Base-by-base conservation (phyloP, 2,113 vertebrate genomes). In the Gobio gobio region DNA sequence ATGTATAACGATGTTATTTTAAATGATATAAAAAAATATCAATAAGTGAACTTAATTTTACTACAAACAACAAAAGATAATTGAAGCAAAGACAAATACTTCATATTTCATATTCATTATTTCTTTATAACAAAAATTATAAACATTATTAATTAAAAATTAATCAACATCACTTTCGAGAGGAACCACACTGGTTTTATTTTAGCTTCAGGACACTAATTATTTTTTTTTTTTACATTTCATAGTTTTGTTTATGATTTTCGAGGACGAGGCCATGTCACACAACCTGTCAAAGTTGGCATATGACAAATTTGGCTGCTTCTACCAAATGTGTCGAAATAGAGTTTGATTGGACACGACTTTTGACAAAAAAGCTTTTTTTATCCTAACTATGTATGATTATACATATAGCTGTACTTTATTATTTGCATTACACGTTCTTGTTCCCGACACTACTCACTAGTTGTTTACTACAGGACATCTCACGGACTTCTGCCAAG, bases 401-500 rank as follows among this genome's bases (percentile, higher is more conserved):
- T 58, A 22, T 58, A 7, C 18, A 58, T 22, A 20, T 22, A 58
- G 54, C 12, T 63, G 8, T 26, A 26, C 26, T 63, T 16, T 51
- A 5, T 51, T 51, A 5, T 68, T 24, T 14, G 36, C 10, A 29
- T 75, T 75, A 16, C n/a, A 8, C 24, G 9, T 75, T 75, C 70
- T n/a, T 24, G n/a, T 74, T 49, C 72, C 72, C 3, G 3, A 72
- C 20, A 10, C 10, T n/a, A 43, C 10, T 43, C 36, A 8, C 18
- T 73, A 47, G 40, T 74, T 74, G 72, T 74, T 1, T 18, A 26
- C 47, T 33, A 24, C 10, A 79, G 49, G 63, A 72, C 49, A n/a
- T 85, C 36, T 75, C 47, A 22, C n/a, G 20, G 45, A 61, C 72
- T 26, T 40, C 26, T 58, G 64, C 76, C 59, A 66, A 70, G 33